Evolutionary conservation across 2,797 vertebrate species (phyloP), one percentile per base, ranked within the genome.

Genomic region (Spea hammondii): DNA sequence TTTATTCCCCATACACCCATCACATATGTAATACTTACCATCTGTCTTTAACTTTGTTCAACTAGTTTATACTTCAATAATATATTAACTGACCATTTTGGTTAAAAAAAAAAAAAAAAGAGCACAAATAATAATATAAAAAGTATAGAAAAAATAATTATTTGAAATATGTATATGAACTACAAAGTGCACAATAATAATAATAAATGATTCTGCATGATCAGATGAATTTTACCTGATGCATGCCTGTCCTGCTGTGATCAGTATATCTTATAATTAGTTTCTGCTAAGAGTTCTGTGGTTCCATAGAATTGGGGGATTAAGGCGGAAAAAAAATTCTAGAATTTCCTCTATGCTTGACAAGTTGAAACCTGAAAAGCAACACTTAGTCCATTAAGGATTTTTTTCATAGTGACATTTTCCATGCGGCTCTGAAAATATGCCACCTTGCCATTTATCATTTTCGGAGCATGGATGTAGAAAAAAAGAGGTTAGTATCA

Each of bases 351-450:
- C 93, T 82, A 84, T 93, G 95, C 93, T 94, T 97, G 96, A 96
- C 96, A 98, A 96, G 96, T 95, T 95, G 91, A 93, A 96, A 94
- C 95, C 92, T 94, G 95, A 98, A 98, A 96, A 95, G 95, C 96
- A 97, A 98, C 96, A 98, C 94, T 98, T 98, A 98, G 95, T 95
- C 95, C 96, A 98, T 99, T 99, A 98, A 95, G 96, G 95, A 95
- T 95, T 95, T 62, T 62, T 53, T 53, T 82, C 92, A 91, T 91
- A 89, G 89, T 99, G 97, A 99, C 97, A 99, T 98, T 99, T 99
- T 94, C 95, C 94, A 45, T 94, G 93, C 91, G 92, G 92, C 93
- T 91, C 90, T 87, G 89, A 92, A 94, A 95, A 92, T 86, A 89
- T 84, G 85, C 94, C 94, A 94, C 94, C 93, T 93, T 90, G 92